Base-by-base conservation (phyloP, 2,888 invertebrate species). In the Tinea pellionella region DNA sequence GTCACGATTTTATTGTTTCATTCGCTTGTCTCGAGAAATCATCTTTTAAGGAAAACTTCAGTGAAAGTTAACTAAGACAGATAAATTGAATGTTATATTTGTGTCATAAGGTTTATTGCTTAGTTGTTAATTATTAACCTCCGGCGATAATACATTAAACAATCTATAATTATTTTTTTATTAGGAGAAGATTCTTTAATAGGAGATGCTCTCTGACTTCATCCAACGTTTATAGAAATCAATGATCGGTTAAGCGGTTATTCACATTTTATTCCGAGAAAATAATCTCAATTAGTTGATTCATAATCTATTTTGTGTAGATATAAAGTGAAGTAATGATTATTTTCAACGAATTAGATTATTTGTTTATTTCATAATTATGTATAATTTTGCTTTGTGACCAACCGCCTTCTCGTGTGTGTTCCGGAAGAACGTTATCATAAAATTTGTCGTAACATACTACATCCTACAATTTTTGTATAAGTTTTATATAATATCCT, bases 341-440 rank as follows among this genome's bases (percentile, higher is more conserved):
- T 30, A 30, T 30, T 30, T 7, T 30, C 9, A 37, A 37, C 2
- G 37, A 37, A 37, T 12, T 37, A 9, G 9, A 57, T 57, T 57
- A 15, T 13, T 16, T 32, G 32, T 57, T 32, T 57, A 15, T 3
- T 19, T 29, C 29, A n/a, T 59, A 59, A 59, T 59, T 1, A 15
- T 43, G 37, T 59, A 42, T 59, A 59, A 59, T 59, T 59, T 47
- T 9, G 8, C 43, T 29, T 64, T 59, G 57, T 57, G 63, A 68
- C 24, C 19, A 41, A 6, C 42, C 53, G 53, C 53, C 53, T 7
- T 30, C 32, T 51, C 80, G 78, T 75, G 78, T 76, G 74, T 72
- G 75, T 77, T 47, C 75, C 80, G 79, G 80, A 81, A 74, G 74
- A 67, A 65, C 62, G 67, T 67, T 68, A 72, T 70, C 72, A 65